These are phyloP conservation scores for Copsychus sechellarum DNA, from an alignment of 2,113 vertebrate species.

Conservation along the genomic window DNA sequence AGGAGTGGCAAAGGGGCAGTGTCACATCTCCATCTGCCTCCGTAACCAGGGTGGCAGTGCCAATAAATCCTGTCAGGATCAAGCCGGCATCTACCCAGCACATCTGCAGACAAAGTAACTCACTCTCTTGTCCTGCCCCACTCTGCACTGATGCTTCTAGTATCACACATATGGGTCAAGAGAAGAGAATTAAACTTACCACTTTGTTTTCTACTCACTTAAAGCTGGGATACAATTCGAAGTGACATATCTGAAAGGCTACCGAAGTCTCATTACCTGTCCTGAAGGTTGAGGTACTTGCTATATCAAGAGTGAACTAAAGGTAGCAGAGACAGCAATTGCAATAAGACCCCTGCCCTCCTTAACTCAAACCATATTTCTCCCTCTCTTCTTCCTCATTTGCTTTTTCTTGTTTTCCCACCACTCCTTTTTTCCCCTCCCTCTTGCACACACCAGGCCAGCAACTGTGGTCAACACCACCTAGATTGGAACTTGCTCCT, in stretches of 20 bases:
- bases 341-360: background rate
- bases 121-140: background rate
- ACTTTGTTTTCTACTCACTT: background rate
- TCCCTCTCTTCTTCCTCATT: background rate
- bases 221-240: background rate
- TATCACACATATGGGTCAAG: background rate
- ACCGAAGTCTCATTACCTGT: background rate
- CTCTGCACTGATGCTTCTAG: background rate
- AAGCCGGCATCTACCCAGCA: background rate
- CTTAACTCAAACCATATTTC: fast-evolving
- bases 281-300: background rate
- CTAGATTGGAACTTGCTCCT: fast-evolving
- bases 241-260: background rate
- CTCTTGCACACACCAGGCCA: background rate
- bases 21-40: background rate
- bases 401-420: background rate
- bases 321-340: background rate
- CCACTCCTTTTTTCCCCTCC: background rate
- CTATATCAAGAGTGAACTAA: background rate
- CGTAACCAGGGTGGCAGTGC: background rate
- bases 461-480: fast-evolving
- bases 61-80: background rate
- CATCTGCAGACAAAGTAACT: background rate
- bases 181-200: background rate
- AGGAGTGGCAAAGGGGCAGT: background rate